phyloP scores from a whole-genome alignment of 2,888 invertebrate genomes.

The Drosophila nigritarsus region DNA sequence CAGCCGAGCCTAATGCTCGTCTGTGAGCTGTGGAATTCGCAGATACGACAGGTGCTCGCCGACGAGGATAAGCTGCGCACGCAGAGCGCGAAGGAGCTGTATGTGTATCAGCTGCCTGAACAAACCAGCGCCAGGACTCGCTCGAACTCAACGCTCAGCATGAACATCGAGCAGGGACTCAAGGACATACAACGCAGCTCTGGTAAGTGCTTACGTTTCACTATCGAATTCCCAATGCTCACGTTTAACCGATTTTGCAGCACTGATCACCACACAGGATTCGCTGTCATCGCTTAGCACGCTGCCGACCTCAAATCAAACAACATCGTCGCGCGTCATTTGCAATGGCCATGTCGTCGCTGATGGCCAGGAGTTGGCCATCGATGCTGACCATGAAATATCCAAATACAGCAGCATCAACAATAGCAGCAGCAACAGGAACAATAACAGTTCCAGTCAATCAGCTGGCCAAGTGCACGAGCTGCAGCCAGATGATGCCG shows the following conservation, averaged over 20 bases:
- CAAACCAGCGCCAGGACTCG: constrained; percentile 80
- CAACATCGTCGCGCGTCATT: constrained; percentile 50
- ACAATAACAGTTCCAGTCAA: constrained; percentile 19
- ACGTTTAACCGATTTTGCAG: constrained; percentile 23
- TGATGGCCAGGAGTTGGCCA: constrained; percentile 38
- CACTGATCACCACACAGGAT: constrained; percentile 72
- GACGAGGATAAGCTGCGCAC: constrained; percentile 87
- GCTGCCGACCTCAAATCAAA: constrained; percentile 68
- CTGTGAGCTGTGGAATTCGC: constrained; percentile 90
- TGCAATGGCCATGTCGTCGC: constrained; percentile 63
- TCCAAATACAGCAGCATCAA: constrained; percentile 46
- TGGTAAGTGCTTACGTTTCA: constrained; percentile 61
- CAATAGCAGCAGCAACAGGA: constrained; percentile 29
- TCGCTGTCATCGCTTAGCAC: constrained; percentile 74
- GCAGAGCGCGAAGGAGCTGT: constrained; percentile 87
- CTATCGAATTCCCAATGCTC: background rate
- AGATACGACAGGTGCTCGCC: constrained; percentile 87
- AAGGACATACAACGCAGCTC: constrained; percentile 85
- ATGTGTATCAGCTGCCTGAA: constrained; percentile 89
- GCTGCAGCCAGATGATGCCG: constrained; percentile 76
- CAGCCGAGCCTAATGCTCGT: constrained; percentile 88
- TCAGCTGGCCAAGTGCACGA: constrained; percentile 68
- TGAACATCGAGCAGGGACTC: constrained; percentile 84
- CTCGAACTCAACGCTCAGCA: constrained; percentile 82
- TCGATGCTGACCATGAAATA: constrained; percentile 37